Base-by-base conservation (phyloP, 2,113 vertebrate genomes). In the Lycocorax pyrrhopterus region DNA sequence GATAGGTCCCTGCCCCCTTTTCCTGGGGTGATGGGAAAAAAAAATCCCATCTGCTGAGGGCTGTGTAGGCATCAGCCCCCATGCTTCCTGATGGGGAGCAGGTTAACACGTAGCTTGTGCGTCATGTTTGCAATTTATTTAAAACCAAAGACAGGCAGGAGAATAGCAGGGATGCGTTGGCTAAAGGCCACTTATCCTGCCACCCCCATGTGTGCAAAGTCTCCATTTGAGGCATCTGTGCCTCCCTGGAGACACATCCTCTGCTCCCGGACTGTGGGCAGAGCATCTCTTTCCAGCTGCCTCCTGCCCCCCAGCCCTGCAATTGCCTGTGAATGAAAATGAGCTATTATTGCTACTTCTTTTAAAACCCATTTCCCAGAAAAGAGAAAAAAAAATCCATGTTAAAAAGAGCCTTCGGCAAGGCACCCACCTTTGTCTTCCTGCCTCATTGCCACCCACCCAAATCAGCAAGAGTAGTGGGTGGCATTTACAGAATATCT, bases 211-310 rank as follows among this genome's bases (percentile, higher is more conserved):
- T 0, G 0, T 66, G 76, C 89, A 89, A 95, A 90, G 67, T 67
- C 51, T 92, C 66, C 35, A 3, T 77, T 72, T 95, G 82, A 93
- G 88, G 69, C 73, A 95, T 89, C 41, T 49, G 16, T 86, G 69
- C 37, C 52, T 96, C 91, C 73, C 74, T 55, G 64, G 75, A 80
- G 85, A 84, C 84, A 93, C 73, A 91, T 91, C 79, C 51, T 83
- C 62, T 90, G 53, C 72, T 94, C 69, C 77, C 1, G 3, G 89
- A n/a, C 75, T 71, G 94, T 68, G 69, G 88, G 55, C 79, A 95
- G 86, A 94, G 44, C 71, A 58, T 82, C 72, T 96, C 75, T 89
- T 96, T 97, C 94, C 69, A 90, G 55, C 68, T 94, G 74, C 30
- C 78, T 91, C 72, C 87, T 75, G 67, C n/a, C 58, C 84, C 64